Base-by-base conservation (phyloP, 2,797 vertebrate genomes). In the Otolemur crassicaudatus region DNA sequence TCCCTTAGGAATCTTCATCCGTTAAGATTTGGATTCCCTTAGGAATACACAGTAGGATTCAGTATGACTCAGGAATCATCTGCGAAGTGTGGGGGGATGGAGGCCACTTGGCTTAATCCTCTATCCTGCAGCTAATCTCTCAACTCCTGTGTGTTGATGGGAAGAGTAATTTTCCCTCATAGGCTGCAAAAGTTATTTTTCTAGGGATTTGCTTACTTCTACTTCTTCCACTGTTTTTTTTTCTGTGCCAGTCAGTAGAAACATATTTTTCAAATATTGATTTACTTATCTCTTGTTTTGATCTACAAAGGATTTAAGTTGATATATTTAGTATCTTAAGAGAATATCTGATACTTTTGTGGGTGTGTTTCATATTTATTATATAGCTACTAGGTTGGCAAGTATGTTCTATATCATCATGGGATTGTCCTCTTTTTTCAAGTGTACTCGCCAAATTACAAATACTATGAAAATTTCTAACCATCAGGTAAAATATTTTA, bases 401-500 rank as follows among this genome's bases (percentile, higher is more conserved):
- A 16, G 2, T 76, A 1, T 87, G 2, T 69, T 94, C 37, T 90
- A 0, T 65, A 40, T 61, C 53, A 9, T 93, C 40, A 67, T 49
- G 37, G 20, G 14, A 22, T 85, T 80, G 14, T 94, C 37, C 31
- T 92, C 13, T 73, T 61, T 72, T 70, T 67, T 49, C 12, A 37
- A 11, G 79, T 96, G 37, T 87, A 49, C 11, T 82, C n/a, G n/a
- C 34, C 17, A 83, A 77, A 72, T 92, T 82, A 86, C 14, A 96
- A 88, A 91, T 84, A 6, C 37, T 60, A 27, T 73, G 63, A 94
- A 87, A 90, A 82, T 93, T 75, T 94, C 34, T 95, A 72, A 80
- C 40, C 7, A 90, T 88, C 77, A 90, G 76, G 34, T 85, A 90
- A 94, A 85, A 37, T 84, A 90, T 92, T 90, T 94, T 92, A 93